Conservation (phyloP, 1,140 invertebrate genomes). For the Philaenus spumarius region DNA sequence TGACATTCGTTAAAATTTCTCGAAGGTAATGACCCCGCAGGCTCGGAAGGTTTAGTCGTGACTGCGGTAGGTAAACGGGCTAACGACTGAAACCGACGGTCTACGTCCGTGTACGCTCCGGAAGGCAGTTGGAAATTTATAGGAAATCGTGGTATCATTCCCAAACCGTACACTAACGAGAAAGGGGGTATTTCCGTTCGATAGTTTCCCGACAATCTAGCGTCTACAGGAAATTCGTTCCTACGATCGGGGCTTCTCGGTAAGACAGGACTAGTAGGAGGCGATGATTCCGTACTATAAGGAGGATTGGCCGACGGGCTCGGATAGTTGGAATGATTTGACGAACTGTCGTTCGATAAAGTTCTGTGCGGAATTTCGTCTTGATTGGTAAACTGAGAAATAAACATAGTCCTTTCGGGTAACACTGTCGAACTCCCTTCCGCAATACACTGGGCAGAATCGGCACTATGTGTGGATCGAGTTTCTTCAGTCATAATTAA, state of each 20-base stretch:
- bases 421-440: no score
- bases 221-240: background rate
- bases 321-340: background rate
- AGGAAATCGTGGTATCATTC: conserved; percentile 15
- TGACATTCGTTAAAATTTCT: background rate
- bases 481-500: background rate
- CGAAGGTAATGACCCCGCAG: background rate
- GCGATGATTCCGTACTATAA: background rate
- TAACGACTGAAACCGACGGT: background rate
- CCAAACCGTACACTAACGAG: conserved; percentile 8
- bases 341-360: conserved; percentile 2
- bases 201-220: background rate
- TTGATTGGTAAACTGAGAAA: background rate
- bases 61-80: background rate
- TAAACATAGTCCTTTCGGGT: conserved; percentile 4
- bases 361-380: background rate
- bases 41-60: background rate
- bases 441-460: background rate
- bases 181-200: conserved; percentile 1
- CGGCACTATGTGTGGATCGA: background rate
- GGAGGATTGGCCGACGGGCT: background rate
- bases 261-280: background rate
- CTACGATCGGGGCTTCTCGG: background rate
- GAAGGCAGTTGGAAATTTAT: conserved; percentile 6
- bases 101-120: conserved; percentile 9